Base-by-base conservation (phyloP, 2,888 invertebrate genomes). In the Stratiomys singularior region DNA sequence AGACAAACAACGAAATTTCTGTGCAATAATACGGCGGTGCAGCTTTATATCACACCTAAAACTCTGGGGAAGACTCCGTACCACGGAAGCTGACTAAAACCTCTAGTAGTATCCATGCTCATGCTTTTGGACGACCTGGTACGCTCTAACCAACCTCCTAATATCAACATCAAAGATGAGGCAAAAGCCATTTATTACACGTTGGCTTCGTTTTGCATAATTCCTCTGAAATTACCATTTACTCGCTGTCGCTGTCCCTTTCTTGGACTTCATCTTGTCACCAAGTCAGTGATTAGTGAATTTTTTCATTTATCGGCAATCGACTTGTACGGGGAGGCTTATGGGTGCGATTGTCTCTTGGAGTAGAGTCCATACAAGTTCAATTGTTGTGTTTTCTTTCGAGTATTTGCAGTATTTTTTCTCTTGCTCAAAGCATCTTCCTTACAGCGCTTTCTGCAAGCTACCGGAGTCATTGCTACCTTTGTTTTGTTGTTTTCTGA, bases 291-390 rank as follows among this genome's bases (percentile, higher is more conserved):
- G 64, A 21, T 64, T 64, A 64, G 64, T 30, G 64, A 30, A 64
- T 28, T 13, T 25, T 60, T 64, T 64, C 27, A 64, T 64, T 28
- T 64, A 30, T 7, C 28, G 64, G 64, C 64, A 64, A 64, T 64
- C 64, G 25, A 7, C 64, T 64, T 64, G 25, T 30, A 4, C 23
- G 64, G 0, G 13, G 11, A 30, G 30, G 28, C 23, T 64, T 28
- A 30, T 64, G 64, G 64, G 64, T 64, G 64, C 28, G 27, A 64
- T 64, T 30, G n/a, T 30, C n/a, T 27, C n/a, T 11, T 27, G 11
- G 64, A 60, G 58, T n/a, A n/a, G 5, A 18, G 2, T 25, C 11
- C 28, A 27, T 64, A 27, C 25, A n/a, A 25, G 64, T 30, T 64
- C n/a, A 28, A 13, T 64, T 64, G 64, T 64, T 64, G 1, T 64